These are phyloP conservation scores for Toxostoma redivivum DNA, from an alignment of 2,113 vertebrate species.

Conservation along the genomic window DNA sequence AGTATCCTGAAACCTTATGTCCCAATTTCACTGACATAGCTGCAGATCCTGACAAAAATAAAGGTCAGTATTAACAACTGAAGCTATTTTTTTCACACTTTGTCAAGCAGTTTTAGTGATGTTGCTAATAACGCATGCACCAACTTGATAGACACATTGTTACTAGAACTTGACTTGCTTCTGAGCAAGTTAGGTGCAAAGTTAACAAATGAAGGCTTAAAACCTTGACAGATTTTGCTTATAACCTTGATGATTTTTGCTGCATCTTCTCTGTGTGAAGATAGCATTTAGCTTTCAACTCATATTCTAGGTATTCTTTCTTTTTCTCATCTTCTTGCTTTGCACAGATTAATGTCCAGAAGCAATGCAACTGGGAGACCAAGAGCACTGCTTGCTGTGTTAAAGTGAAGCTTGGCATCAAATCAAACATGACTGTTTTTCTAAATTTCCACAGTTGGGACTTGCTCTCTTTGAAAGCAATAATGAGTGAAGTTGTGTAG, in stretches of 20 bases:
- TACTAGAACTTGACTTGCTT: neutral
- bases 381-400: neutral
- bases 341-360: neutral
- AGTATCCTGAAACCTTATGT: conserved; percentile 68
- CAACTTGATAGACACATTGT: neutral
- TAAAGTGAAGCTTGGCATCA: neutral
- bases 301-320: neutral
- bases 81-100: neutral
- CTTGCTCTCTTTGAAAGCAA: neutral
- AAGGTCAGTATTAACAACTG: conserved; percentile 71
- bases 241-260: neutral
- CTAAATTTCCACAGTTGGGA: neutral
- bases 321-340: neutral
- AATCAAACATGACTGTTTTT: neutral
- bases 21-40: conserved; percentile 81
- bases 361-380: neutral
- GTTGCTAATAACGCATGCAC: neutral
- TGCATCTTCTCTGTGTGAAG: neutral
- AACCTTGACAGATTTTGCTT: neutral
- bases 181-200: neutral
- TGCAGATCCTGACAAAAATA: conserved; percentile 78
- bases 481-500: neutral
- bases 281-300: neutral
- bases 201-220: neutral
- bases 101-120: neutral